phyloP scores from a whole-genome alignment of 2,113 vertebrate species.

The Machaerirhynchus nigripectus region DNA sequence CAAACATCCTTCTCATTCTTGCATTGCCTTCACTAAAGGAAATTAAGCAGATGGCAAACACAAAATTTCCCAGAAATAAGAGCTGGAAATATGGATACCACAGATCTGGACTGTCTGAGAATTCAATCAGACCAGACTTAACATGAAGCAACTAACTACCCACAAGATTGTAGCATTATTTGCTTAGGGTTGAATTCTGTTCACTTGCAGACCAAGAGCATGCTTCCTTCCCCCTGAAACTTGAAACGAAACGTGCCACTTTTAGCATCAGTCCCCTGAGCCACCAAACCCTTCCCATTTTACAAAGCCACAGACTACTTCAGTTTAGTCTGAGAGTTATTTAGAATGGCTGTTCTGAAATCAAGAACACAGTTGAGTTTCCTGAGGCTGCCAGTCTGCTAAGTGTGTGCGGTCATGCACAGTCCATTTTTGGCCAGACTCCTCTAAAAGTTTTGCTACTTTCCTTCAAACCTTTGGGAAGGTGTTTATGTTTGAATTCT shows the following conservation, averaged over 20 bases:
- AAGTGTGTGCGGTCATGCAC: fast-evolving
- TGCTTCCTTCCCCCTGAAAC: conserved; percentile 46
- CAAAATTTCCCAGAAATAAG: background rate
- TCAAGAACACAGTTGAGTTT: background rate
- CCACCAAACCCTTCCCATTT: background rate
- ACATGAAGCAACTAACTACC: background rate
- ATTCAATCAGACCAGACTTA: background rate
- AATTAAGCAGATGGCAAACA: background rate
- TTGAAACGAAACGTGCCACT: background rate
- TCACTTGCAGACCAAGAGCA: background rate
- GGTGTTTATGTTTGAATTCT: background rate
- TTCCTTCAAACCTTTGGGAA: background rate
- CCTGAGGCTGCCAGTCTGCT: background rate
- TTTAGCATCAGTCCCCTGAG: background rate
- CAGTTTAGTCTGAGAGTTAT: background rate
- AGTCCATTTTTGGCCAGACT: background rate
- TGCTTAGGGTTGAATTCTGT: background rate
- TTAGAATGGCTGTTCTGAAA: background rate
- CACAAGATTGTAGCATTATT: background rate
- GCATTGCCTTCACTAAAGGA: background rate
- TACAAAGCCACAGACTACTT: background rate
- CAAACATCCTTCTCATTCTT: background rate
- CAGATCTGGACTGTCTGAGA: background rate
- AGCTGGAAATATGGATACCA: background rate
- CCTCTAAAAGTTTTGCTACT: background rate